Conservation (phyloP, 2,888 invertebrate genomes). For the Anthrax anthrax region DNA sequence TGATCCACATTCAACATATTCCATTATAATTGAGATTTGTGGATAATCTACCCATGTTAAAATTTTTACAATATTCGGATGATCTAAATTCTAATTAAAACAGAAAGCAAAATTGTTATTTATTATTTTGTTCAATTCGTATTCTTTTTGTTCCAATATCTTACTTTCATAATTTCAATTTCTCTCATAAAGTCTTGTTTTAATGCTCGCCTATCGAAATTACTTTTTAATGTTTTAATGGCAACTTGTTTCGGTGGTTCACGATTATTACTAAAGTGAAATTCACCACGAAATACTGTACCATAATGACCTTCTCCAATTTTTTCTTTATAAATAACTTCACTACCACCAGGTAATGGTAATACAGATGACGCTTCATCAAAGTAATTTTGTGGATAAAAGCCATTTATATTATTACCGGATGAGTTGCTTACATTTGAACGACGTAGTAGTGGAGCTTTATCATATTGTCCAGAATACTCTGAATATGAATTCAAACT, state of each 20-base stretch:
- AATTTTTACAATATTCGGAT: constrained; percentile 79
- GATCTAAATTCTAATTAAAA: constrained; percentile 51
- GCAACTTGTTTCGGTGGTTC: constrained; percentile 40
- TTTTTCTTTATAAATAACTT: constrained; percentile 24
- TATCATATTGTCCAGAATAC: constrained; percentile 4
- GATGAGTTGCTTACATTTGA: not conserved
- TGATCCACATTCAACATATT: constrained; percentile 72
- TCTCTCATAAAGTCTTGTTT: constrained; percentile 69
- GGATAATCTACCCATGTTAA: constrained; percentile 65
- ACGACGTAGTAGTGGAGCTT: constrained; percentile 4
- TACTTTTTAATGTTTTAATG: constrained; percentile 49
- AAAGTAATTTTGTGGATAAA: constrained; percentile 9
- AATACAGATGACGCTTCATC: constrained; percentile 21
- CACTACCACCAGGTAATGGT: constrained; percentile 20
- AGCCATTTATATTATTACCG: not conserved
- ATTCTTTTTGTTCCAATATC: constrained; percentile 1
- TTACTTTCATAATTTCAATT: constrained; percentile 75
- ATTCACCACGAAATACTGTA: constrained; percentile 58
- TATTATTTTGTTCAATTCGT: not conserved
- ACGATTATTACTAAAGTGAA: constrained; percentile 19
- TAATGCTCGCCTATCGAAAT: constrained; percentile 30
- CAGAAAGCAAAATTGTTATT: constrained; percentile 3
- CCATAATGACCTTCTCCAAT: constrained; percentile 67
- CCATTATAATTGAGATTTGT: constrained; percentile 74
- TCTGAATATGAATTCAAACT: constrained; percentile 4